phyloP scores from a whole-genome alignment of 2,888 invertebrate species.

The Ophonus ardosiacus region DNA sequence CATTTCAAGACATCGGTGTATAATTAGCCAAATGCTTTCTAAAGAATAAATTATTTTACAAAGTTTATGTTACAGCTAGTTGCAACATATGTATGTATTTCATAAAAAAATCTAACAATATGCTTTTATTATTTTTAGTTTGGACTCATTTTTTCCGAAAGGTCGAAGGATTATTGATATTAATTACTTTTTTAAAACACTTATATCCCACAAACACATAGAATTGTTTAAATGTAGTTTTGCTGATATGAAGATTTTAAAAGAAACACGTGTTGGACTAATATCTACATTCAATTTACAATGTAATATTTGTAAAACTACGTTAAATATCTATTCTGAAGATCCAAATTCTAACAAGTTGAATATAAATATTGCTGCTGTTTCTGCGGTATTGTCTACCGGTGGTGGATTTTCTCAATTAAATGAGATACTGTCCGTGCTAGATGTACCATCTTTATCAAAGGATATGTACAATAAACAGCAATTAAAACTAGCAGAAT shows the following conservation, averaged over 20 bases:
- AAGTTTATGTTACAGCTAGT: too few relatives aligned
- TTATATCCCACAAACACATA: neutral
- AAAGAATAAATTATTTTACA: too few relatives aligned
- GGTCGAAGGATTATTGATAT: neutral
- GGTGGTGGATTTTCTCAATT: neutral
- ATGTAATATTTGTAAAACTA: neutral
- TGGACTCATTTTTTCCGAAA: neutral
- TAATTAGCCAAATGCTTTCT: too few relatives aligned
- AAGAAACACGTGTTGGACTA: too few relatives aligned
- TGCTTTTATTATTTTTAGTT: too few relatives aligned
- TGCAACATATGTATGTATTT: too few relatives aligned
- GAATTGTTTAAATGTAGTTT: neutral
- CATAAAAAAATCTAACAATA: too few relatives aligned
- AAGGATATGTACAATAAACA: neutral
- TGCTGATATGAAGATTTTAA: neutral
- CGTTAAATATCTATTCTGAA: neutral
- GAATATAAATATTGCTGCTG: constrained; percentile 7
- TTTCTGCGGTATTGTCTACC: neutral
- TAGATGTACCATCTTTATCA: neutral
- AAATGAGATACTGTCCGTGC: neutral
- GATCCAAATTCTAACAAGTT: neutral
- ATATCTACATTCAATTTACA: too few relatives aligned
- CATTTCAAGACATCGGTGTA: too few relatives aligned
- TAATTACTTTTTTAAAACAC: neutral
- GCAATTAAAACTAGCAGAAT: neutral